phyloP scores from a whole-genome alignment of 2,888 invertebrate species.

The Sphaerophoria rueppellii region DNA sequence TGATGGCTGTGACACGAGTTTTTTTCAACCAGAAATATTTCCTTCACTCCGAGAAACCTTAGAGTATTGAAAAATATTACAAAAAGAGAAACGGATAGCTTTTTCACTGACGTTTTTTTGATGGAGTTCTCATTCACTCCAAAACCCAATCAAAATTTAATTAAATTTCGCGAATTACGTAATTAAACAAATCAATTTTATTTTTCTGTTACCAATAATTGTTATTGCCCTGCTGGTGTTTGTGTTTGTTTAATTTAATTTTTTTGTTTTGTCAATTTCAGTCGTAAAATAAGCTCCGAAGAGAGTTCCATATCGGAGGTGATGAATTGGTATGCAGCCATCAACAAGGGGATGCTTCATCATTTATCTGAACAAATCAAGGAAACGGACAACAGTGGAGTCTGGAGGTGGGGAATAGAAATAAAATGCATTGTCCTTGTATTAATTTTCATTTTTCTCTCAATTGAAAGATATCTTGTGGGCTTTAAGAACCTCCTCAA shows the following conservation, averaged over 20 bases:
- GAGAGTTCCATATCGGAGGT: slow-evolving; percentile 90
- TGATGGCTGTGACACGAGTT: neutral
- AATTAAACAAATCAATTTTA: slow-evolving; percentile 19
- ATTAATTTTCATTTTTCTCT: slow-evolving; percentile 53
- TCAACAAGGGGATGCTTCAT: slow-evolving; percentile 90
- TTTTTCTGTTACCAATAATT: slow-evolving; percentile 1
- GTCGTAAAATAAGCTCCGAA: slow-evolving; percentile 86
- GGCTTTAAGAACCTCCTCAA: slow-evolving; percentile 94
- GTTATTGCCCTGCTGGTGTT: neutral
- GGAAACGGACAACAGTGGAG: slow-evolving; percentile 93
- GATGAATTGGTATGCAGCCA: slow-evolving; percentile 92
- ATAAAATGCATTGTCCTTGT: neutral
- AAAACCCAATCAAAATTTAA: neutral
- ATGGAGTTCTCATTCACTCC: neutral
- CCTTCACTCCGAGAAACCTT: neutral
- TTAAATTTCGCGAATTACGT: neutral
- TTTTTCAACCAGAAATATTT: neutral
- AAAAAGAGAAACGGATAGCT: neutral
- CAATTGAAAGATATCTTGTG: slow-evolving; percentile 86
- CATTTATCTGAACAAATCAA: slow-evolving; percentile 93
- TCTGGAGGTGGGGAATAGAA: slow-evolving; percentile 87
- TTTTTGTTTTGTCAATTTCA: slow-evolving; percentile 63
- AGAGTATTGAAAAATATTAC: neutral
- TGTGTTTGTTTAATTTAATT: neutral
- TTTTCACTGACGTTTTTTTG: neutral